Percentiles rank a stretch among this genome's conserved stretches.
phyloP scores from a whole-genome alignment of 2,888 invertebrate species.

The Catocala nupta region DNA sequence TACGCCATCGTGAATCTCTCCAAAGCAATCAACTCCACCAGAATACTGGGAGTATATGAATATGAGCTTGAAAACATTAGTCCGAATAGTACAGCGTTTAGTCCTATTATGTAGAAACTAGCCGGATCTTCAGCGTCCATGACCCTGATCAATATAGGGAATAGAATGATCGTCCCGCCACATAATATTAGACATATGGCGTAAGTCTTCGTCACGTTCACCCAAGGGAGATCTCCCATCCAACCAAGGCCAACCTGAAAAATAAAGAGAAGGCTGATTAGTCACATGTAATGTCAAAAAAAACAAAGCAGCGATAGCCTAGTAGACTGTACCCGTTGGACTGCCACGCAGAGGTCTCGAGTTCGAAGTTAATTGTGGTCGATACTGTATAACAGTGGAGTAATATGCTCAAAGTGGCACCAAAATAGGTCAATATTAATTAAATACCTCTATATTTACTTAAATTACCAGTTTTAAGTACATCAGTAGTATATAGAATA shows the following conservation, averaged over 20 bases:
- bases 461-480: too few species aligned
- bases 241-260: constrained; percentile 93
- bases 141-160: constrained; percentile 85
- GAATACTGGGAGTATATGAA: constrained; percentile 96
- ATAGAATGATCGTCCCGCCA: constrained; percentile 88
- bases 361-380: too few species aligned
- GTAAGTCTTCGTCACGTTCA: constrained; percentile 95
- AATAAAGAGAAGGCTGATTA: constrained; percentile 8
- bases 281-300: neutral
- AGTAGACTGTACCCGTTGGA: too few species aligned
- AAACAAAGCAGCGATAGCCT: too few species aligned
- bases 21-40: constrained; percentile 95
- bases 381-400: too few species aligned
- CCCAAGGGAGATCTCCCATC: constrained; percentile 95
- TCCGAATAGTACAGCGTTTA: constrained; percentile 91
- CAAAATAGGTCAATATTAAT: too few species aligned
- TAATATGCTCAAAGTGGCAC: too few species aligned
- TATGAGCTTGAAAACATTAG: constrained; percentile 97
- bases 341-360: too few species aligned
- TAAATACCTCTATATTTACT: too few species aligned
- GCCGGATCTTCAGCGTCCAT: constrained; percentile 70
- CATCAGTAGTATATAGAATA: too few species aligned
- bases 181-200: constrained; percentile 91
- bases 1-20: constrained; percentile 97
- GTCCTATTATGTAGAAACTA: constrained; percentile 83